Base-by-base conservation (phyloP, 2,888 invertebrate genomes). In the Pinctada fucata region DNA sequence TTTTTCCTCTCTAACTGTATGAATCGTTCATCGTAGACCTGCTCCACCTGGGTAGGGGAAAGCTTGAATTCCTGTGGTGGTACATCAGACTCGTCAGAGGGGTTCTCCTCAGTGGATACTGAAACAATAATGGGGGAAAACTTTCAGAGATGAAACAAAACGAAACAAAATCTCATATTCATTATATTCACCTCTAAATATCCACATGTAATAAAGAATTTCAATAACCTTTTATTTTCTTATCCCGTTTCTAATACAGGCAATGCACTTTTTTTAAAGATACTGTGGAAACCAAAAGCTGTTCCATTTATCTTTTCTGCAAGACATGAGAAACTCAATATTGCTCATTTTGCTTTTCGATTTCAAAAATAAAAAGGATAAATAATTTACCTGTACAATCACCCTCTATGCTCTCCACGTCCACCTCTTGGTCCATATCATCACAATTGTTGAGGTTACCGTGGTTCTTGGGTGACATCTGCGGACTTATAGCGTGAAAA, bases 401-500 rank as follows among this genome's bases (percentile, higher is more conserved):
- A 6, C 13, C 58, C 58, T 58, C 58, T 10, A 58, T 58, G 58
- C 58, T 58, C 50, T 51, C 75, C 8, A 63, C 72, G 51, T 63
- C 64, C n/a, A 50, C 72, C 8, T 78, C 75, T 51, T 58, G 58
- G 65, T 74, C 66, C 50, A 31, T 50, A 2, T 52, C 52, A 31
- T 31, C 31, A 31, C 31, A 31, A 31, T 76, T 31, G 72, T 64
- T n/a, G 66, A 72, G 31, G 76, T 58, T 64, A 47, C 58, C 75
- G 48, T 58, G 58, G 13, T 58, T 6, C 50, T 82, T 83, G 31
- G 88, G 87, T 3, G 88, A 86, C 45, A 80, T 69, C 48, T 88
- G 85, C 0, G 89, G 89, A 74, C 88, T 88, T 65, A 86, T 86
- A 3, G 91, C 91, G 79, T 91, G 91, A 84, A 91, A 91, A 31